Conservation (phyloP, 2,888 invertebrate genomes). For the Drosophila pseudotalamancana region DNA sequence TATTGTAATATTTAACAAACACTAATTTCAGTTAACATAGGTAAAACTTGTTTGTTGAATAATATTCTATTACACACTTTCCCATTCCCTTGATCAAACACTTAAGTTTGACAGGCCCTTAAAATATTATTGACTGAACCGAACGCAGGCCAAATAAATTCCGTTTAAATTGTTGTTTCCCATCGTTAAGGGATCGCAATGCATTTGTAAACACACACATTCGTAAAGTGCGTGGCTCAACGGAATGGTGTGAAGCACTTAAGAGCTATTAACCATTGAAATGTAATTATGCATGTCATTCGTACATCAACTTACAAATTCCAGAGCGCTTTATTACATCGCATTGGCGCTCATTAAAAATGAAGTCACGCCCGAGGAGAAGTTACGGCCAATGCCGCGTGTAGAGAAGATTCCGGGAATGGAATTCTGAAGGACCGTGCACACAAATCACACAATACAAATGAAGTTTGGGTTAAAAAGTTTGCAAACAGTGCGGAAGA, state of each 20-base stretch:
- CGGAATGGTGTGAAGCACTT: conserved; percentile 11
- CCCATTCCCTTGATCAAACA: background rate
- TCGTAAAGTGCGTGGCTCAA: conserved; percentile 20
- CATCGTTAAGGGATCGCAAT: background rate
- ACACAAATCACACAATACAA: conserved; percentile 65
- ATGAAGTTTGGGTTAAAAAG: conserved; percentile 55
- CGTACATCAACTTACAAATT: conserved; percentile 54
- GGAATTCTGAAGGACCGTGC: conserved; percentile 13
- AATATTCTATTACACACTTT: background rate
- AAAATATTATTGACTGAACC: conserved; percentile 4
- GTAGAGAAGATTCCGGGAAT: conserved; percentile 13
- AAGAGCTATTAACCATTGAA: conserved; percentile 40
- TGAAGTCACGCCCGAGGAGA: conserved; percentile 46
- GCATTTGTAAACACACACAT: conserved; percentile 2
- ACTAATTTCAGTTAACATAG: too few relatives aligned
- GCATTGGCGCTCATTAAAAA: conserved; percentile 51
- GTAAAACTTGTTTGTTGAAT: too few relatives aligned
- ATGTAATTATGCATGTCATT: conserved; percentile 61
- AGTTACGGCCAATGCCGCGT: conserved; percentile 19
- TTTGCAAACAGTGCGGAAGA: conserved; percentile 41
- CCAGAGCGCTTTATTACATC: conserved; percentile 48
- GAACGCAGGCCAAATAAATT: background rate
- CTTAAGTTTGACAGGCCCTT: background rate
- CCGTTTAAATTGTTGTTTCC: background rate
- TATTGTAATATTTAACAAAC: too few relatives aligned